Conservation (phyloP, 64 coral and sea anemone genomes). For the Actinia equina region DNA sequence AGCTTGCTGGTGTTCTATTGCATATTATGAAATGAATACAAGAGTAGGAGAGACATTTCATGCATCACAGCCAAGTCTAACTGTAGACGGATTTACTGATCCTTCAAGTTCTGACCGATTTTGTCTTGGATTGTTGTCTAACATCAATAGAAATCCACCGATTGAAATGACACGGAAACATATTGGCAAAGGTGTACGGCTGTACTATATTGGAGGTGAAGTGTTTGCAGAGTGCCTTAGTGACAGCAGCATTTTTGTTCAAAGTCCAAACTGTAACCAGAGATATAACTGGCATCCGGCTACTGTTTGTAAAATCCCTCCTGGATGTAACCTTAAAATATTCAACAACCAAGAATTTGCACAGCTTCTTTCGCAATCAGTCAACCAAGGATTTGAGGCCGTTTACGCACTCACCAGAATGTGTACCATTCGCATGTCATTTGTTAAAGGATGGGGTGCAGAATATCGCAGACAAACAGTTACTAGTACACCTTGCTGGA, state of each 20-base stretch:
- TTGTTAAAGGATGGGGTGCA: constrained; percentile 98
- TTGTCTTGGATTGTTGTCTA: constrained; percentile 91
- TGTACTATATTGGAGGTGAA: constrained; percentile 98
- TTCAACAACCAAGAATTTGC: constrained; percentile 99
- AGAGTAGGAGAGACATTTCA: constrained; percentile 92
- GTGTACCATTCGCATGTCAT: constrained; percentile 98
- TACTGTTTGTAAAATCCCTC: constrained; percentile 97
- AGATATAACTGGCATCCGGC: constrained; percentile 98
- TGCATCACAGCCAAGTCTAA: constrained; percentile 88
- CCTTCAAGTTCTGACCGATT: constrained; percentile 95
- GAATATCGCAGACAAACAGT: constrained; percentile 98
- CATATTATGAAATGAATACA: constrained; percentile 99
- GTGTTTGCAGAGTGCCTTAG: constrained; percentile 98
- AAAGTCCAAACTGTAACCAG: constrained; percentile 98
- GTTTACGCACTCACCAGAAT: constrained; percentile 94
- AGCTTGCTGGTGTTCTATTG: constrained; percentile 85
- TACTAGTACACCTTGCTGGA: constrained; percentile 98
- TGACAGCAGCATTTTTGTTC: constrained; percentile 99
- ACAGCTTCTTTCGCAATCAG: constrained; percentile 92
- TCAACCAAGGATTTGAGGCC: constrained; percentile 98
- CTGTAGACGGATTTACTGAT: constrained; percentile 98
- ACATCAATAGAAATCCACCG: constrained; percentile 95
- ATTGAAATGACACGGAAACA: constrained; percentile 96
- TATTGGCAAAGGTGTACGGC: constrained; percentile 96
- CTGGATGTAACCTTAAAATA: constrained; percentile 97